phyloP scores from a whole-genome alignment of 2,797 vertebrate genomes.

The Eulemur mongoz region DNA sequence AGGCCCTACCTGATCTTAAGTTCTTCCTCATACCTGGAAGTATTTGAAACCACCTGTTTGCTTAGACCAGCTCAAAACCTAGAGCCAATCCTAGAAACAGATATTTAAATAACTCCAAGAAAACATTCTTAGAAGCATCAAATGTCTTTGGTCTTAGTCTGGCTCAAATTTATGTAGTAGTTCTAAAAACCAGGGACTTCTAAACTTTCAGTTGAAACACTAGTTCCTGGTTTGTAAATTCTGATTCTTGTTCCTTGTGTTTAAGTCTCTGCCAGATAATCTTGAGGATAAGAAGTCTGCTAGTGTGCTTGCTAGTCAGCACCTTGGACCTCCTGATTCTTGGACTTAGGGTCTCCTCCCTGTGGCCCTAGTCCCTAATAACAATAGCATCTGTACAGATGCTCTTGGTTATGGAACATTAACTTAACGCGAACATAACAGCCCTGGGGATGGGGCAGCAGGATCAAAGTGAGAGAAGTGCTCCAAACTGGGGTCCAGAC shows the following conservation, averaged over 20 bases:
- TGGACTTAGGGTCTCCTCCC: background rate
- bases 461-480: background rate
- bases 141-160: background rate
- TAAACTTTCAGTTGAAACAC: background rate
- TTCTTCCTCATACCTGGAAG: background rate
- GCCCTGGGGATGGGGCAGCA: background rate
- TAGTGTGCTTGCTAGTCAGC: background rate
- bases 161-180: background rate
- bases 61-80: background rate
- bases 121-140: background rate
- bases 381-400: background rate
- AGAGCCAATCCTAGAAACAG: background rate
- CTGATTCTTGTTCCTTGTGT: background rate
- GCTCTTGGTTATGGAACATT: background rate
- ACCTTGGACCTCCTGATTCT: background rate
- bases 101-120: background rate
- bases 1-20: background rate
- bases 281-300: background rate
- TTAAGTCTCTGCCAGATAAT: background rate
- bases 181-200: background rate
- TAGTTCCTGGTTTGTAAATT: background rate
- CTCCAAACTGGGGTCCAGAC: background rate
- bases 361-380: background rate
- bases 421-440: background rate
- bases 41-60: background rate